Evolutionary conservation across 2,797 vertebrate species (phyloP), one percentile per base, ranked within the genome.

Genomic region (Streptopelia turtur): DNA sequence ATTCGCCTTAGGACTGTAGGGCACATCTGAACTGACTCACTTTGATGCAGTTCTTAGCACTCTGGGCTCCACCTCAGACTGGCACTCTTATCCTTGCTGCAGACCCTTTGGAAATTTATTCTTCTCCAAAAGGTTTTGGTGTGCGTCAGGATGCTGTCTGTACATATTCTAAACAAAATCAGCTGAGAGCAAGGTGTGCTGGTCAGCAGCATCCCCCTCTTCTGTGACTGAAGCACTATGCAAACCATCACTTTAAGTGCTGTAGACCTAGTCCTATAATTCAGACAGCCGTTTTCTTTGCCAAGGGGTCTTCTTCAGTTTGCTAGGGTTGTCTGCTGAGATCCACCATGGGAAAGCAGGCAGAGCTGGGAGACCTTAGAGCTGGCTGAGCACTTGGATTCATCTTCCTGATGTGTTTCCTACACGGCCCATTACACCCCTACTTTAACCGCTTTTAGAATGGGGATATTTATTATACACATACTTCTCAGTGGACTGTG

Each of bases 141-240:
- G 21, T 64, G 33, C 15, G 16, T 56, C 0, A 0, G 16, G 37
- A 17, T 57, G 31, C 45, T 69, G 33, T 61, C 11, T 33, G 15
- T 60, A 31, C 30, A 24, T 78, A 39, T 49, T 33, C 55, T 69
- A 37, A 83, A 37, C 56, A 72, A 87, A 39, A 30, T 13, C 33
- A 57, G 59, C 16, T 49, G 37, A 85, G 71, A 82, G 22, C 30
- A 79, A 57, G 60, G 43, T 12, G 3, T 8, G 35, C 22, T 13
- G 37, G 21, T 47, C 50, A 68, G 50, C n/a, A 56, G 7, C 20
- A 11, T 31, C 25, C 27, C 41, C 71, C 41, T 31, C n/a, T 61
- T 30, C 74, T 56, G 37, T 61, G 75, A 49, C 63, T 39, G 53
- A 82, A 71, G 37, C 60, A 13, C 33, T 47, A 5, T 13, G 57